Evolutionary conservation across 2,113 vertebrate species (phyloP), one percentile per base, ranked within the genome.

Genomic region (Abramis brama): DNA sequence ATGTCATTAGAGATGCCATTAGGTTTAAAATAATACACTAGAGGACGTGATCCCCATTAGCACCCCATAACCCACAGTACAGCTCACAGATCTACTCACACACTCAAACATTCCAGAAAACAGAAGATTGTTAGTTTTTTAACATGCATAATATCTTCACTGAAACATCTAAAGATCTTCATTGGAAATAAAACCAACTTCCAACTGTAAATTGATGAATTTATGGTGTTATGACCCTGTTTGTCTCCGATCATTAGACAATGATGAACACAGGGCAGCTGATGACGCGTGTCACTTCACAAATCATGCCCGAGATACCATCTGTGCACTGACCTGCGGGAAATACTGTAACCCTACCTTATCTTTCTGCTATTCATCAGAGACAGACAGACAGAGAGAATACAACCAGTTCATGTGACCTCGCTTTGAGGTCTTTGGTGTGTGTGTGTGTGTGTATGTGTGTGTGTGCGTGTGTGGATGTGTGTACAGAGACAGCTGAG

Each of bases 401-500:
- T 62, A 8, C 8, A 27, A n/a, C 33, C 17, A 33, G 79, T 47
- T 59, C 36, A 17, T 66, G 33, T 60, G 71, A 84, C 81, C 59
- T 55, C 82, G 47, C 62, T 75, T 66, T 52, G 30, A 50, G 74
- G 57, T 90, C 60, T 83, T 86, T 7, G 2, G 39, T 50, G 2
- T n/a, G 7, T 70, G 15, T 33, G 30, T 68, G 64, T 70, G 64
- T 50, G 47, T 15, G 50, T 50, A 1, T 50, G 47, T 50, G 71
- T 8, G 19, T 59, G 71, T 25, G 19, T 60, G 78, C 66, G 0
- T n/a, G 23, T 70, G 17, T 36, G 66, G 10, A 19, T 70, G 66
- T 55, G 50, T 19, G 52, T 62, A 62, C 57, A 4, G 76, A 86
- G 90, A 93, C 93, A 94, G 93, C 92, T 94, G 93, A 89, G 86